Conservation (phyloP, 2,113 vertebrate species). For the Dicrurus megarhynchus region DNA sequence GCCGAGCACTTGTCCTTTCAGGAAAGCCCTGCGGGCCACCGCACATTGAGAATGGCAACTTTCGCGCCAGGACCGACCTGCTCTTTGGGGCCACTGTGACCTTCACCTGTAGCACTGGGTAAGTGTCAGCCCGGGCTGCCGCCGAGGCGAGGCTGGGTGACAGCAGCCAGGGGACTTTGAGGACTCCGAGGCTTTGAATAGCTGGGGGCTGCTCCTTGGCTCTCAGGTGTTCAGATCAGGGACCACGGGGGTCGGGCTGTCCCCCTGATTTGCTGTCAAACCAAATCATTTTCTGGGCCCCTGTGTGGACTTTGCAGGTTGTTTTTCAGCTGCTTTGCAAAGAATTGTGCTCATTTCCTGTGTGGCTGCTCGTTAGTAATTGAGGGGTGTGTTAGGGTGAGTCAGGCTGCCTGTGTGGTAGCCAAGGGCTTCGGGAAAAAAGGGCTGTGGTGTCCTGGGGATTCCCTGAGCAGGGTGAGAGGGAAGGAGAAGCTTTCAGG, state of each 20-base stretch:
- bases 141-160: neutral
- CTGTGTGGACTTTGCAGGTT: fast-evolving
- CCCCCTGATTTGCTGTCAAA: neutral
- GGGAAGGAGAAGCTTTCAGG: neutral
- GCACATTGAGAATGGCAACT: fast-evolving
- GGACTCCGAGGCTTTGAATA: fast-evolving
- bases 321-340: neutral
- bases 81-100: neutral
- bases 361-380: fast-evolving
- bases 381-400: neutral
- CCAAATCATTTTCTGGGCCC: neutral
- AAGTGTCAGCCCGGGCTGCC: neutral
- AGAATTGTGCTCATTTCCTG: neutral
- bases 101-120: neutral
- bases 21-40: neutral
- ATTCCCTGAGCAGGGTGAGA: fast-evolving
- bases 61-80: fast-evolving
- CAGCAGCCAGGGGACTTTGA: neutral
- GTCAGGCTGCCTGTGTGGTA: fast-evolving
- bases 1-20: neutral
- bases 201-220: neutral
- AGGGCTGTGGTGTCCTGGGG: neutral
- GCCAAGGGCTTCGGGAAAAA: neutral
- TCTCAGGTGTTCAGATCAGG: neutral
- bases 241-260: fast-evolving